A percentile compares a stretch with the other conserved stretches of the same genome.
Conservation (phyloP, 2,888 invertebrate genomes). For the Pterobdella sp. region DNA sequence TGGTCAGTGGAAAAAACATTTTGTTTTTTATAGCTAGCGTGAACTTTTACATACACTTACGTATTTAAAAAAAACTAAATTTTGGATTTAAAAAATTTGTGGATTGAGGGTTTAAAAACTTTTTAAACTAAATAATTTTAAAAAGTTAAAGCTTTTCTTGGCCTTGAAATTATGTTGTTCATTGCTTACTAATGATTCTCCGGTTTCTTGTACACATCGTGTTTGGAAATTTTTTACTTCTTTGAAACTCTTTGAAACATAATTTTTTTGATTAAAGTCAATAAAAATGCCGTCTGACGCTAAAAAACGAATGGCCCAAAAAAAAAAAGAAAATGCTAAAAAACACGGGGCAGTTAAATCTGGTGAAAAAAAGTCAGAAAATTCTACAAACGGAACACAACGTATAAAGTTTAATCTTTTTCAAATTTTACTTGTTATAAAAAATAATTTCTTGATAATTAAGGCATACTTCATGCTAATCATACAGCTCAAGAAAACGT, state of each 20-base stretch:
- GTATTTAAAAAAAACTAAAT: no score
- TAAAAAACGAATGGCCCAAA: slow-evolving; percentile 92
- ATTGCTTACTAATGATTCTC: slow-evolving; percentile 4
- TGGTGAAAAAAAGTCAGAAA: slow-evolving; percentile 50
- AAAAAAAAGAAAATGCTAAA: slow-evolving; percentile 88
- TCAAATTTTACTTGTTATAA: background rate
- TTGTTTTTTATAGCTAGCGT: no score
- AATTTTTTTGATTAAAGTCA: background rate
- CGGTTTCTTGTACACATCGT: background rate
- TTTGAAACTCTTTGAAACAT: background rate
- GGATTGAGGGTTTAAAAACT: no score
- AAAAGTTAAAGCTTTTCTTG: no score
- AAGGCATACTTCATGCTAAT: no score
- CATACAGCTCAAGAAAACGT: slow-evolving; percentile 51
- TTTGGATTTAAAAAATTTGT: no score
- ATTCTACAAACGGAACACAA: slow-evolving; percentile 20
- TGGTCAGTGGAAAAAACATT: no score
- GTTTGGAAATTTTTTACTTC: background rate
- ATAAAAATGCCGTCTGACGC: slow-evolving; percentile 88
- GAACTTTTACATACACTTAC: no score
- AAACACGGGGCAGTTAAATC: slow-evolving; percentile 55
- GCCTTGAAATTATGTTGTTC: no score
- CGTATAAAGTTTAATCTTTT: background rate
- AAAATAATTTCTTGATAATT: background rate
- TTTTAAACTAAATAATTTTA: no score